Base-by-base conservation (phyloP, 2,797 vertebrate species). In the Pangasius sanitwongsei region DNA sequence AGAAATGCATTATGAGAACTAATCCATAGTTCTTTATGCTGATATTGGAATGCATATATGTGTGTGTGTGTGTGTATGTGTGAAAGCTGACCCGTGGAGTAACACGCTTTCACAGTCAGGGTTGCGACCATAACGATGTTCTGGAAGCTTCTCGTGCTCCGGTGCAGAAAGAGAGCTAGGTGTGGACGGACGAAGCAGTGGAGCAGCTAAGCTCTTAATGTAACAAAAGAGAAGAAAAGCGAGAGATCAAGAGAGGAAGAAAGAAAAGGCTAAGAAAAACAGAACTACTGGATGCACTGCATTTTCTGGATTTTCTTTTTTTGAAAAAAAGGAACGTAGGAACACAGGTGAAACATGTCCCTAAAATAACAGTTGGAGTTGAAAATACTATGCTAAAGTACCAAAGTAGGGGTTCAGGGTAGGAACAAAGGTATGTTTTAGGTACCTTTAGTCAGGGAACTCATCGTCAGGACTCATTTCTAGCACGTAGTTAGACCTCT, bases 141-240 rank as follows among this genome's bases (percentile, higher is more conserved):
- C 69, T 91, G 87, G 91, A 89, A 92, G 89, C 92, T 92, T 92
- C 93, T 95, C 44, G 91, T 92, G 92, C 94, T 95, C 95, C 94
- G 93, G 94, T 94, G 92, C 92, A 93, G 80, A 53, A 50, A 88
- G 91, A 92, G 94, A 94, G 95, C 95, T 92, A 96, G 88, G 92
- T 96, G 93, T 12, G 83, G 95, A 97, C 91, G 93, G 93, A 92
- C 90, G 88, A 92, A 89, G 94, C 95, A 94, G 92, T 94, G 94
- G 94, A 94, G 86, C 94, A 93, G 93, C 93, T 96, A 96, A 97
- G 96, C 94, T 95, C 93, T 94, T 94, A 94, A 94, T 95, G 95
- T 94, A 92, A 70, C 95, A 95, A 94, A 92, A 94, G 67, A 78
- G 57, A 86, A 59, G 85, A 31, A 75, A 80, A 89, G 65, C 34